Percentiles rank a stretch among this genome's conserved stretches.
Evolutionary conservation across 2,888 invertebrate genomes (phyloP).

Genomic region (Limenitis camilla): DNA sequence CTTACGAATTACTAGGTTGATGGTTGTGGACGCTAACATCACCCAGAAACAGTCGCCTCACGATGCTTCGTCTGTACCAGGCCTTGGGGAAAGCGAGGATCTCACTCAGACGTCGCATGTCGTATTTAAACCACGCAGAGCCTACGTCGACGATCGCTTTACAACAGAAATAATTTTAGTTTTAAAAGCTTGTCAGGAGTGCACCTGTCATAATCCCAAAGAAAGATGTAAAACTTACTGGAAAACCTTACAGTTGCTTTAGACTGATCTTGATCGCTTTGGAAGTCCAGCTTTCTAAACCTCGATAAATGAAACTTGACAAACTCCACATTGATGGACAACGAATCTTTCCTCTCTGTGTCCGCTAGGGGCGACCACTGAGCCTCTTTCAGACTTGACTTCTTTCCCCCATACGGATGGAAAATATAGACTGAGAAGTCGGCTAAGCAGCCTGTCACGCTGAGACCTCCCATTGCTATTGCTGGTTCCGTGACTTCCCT

Average conservation of each 20-base stretch:
- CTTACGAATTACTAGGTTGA: constrained; percentile 8
- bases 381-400: constrained; percentile 83
- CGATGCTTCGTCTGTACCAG: constrained; percentile 97
- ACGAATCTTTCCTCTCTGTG: constrained; percentile 93
- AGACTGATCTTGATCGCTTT: constrained; percentile 80
- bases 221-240: constrained; percentile 70
- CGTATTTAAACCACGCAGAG: constrained; percentile 97
- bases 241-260: constrained; percentile 94
- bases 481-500: constrained; percentile 77
- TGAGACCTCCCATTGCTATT: constrained; percentile 87
- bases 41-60: constrained; percentile 92
- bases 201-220: neutral
- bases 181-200: neutral
- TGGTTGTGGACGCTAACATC: constrained; percentile 81
- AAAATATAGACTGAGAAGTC: constrained; percentile 99
- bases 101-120: constrained; percentile 97
- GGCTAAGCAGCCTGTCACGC: constrained; percentile 96
- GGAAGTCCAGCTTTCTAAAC: constrained; percentile 90
- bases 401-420: constrained; percentile 97
- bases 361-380: constrained; percentile 92
- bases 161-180: neutral
- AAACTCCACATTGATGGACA: constrained; percentile 97
- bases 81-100: constrained; percentile 98
- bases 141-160: constrained; percentile 96
- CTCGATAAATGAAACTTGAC: constrained; percentile 96